A percentile compares a stretch with the other conserved stretches of the same genome.
phyloP scores from a whole-genome alignment of 2,113 vertebrate genomes.

The Myotis yumanensis region DNA sequence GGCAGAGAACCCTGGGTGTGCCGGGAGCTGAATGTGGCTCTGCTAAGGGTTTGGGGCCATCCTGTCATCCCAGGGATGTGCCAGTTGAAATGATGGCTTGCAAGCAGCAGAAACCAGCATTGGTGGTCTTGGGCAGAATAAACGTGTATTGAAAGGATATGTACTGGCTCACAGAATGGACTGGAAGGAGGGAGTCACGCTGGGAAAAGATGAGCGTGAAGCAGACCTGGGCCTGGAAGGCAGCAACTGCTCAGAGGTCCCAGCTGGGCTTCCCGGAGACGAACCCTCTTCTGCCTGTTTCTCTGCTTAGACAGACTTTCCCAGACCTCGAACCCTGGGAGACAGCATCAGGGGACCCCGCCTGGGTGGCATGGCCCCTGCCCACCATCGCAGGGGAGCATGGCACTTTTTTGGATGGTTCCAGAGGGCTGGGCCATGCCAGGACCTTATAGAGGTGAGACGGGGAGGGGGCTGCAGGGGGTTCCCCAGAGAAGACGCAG shows the following conservation, averaged over 20 bases:
- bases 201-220: neutral
- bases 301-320: neutral
- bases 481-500: slow-evolving; percentile 36
- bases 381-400: neutral
- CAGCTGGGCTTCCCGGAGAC: neutral
- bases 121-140: neutral
- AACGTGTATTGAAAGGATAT: neutral
- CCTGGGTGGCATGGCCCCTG: neutral
- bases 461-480: slow-evolving; percentile 33
- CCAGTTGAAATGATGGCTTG: neutral
- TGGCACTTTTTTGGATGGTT: neutral
- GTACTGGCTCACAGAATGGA: neutral
- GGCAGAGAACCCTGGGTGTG: slow-evolving; percentile 1
- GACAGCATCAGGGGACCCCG: neutral
- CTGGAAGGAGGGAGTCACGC: neutral
- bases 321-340: neutral
- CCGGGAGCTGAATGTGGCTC: neutral
- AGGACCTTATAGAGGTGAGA: slow-evolving; percentile 7
- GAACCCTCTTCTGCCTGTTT: neutral
- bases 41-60: neutral
- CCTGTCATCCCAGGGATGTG: neutral
- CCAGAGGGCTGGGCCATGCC: neutral
- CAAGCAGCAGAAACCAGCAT: neutral
- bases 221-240: neutral
- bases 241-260: neutral